phyloP scores from a whole-genome alignment of 2,113 vertebrate genomes.

The Aphelocoma coerulescens region DNA sequence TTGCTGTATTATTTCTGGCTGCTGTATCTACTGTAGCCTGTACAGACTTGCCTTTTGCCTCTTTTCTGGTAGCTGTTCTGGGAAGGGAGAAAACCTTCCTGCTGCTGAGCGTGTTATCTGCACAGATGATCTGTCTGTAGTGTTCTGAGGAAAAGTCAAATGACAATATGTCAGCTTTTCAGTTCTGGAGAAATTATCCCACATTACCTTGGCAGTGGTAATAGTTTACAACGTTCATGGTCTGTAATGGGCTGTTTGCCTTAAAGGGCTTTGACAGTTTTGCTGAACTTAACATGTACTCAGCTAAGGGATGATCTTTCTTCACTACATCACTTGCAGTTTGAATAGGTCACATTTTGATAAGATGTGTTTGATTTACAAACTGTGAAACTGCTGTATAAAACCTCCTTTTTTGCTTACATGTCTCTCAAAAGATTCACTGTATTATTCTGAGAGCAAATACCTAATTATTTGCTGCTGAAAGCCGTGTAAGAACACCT shows the following conservation, averaged over 20 bases:
- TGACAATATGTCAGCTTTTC: not conserved
- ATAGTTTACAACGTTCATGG: slow-evolving; percentile 24
- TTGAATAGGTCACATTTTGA: slow-evolving; percentile 64
- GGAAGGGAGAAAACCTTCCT: not conserved
- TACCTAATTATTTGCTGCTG: slow-evolving; percentile 35
- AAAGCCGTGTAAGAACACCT: not conserved
- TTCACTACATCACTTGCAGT: slow-evolving; percentile 18
- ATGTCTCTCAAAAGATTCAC: not conserved
- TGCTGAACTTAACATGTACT: slow-evolving; percentile 30
- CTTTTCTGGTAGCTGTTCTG: not conserved
- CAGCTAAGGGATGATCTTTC: slow-evolving; percentile 28
- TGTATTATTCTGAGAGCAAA: slow-evolving; percentile 25
- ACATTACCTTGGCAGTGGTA: slow-evolving; percentile 8
- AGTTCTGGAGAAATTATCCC: slow-evolving; percentile 2
- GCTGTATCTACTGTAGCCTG: not conserved
- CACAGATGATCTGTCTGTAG: not conserved
- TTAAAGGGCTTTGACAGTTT: slow-evolving; percentile 36
- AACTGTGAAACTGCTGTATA: not conserved
- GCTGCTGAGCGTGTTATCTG: not conserved
- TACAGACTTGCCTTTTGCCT: not conserved
- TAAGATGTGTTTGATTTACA: slow-evolving; percentile 23
- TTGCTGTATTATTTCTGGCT: not conserved
- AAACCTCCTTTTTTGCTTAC: not conserved
- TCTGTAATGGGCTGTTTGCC: slow-evolving; percentile 31
- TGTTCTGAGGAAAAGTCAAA: slow-evolving; percentile 18